These are phyloP conservation scores for Aphodius sticticus DNA, from an alignment of 2,888 invertebrate genomes.

Conservation along the genomic window DNA sequence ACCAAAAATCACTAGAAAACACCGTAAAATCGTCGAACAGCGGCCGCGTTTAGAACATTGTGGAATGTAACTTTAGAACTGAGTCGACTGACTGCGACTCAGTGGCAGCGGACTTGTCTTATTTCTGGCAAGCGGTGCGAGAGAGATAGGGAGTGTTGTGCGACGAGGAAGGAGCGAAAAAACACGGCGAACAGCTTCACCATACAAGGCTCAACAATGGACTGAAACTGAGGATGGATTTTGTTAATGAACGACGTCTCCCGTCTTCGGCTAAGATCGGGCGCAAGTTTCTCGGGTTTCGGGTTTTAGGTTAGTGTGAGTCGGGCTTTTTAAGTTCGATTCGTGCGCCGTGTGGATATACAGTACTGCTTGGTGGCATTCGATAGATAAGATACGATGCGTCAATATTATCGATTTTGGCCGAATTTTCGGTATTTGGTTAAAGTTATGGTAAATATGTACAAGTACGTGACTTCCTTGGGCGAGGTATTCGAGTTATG, in stretches of 20 bases:
- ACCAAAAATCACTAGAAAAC: background rate
- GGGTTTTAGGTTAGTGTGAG: background rate
- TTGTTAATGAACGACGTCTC: background rate
- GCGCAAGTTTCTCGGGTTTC: background rate
- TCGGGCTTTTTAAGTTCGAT: background rate
- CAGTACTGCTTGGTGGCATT: background rate
- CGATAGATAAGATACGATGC: background rate
- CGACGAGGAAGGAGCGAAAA: background rate
- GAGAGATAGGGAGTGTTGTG: background rate
- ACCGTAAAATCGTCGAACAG: background rate
- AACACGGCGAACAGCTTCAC: background rate
- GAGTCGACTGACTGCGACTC: background rate
- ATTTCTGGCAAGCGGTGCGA: background rate
- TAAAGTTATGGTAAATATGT: background rate
- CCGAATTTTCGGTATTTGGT: background rate
- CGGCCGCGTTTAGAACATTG: background rate
- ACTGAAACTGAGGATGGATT: background rate
- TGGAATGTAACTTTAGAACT: background rate
- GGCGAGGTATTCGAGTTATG: background rate
- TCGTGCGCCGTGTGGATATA: background rate
- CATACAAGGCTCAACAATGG: background rate
- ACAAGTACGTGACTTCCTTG: no score
- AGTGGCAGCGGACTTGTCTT: no score
- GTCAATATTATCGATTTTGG: background rate
- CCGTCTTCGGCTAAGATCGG: background rate